A percentile compares a stretch with the other conserved stretches of the same genome.
Evolutionary conservation across 2,888 invertebrate genomes (phyloP).

Genomic region (Opisthograptis luteolata): DNA sequence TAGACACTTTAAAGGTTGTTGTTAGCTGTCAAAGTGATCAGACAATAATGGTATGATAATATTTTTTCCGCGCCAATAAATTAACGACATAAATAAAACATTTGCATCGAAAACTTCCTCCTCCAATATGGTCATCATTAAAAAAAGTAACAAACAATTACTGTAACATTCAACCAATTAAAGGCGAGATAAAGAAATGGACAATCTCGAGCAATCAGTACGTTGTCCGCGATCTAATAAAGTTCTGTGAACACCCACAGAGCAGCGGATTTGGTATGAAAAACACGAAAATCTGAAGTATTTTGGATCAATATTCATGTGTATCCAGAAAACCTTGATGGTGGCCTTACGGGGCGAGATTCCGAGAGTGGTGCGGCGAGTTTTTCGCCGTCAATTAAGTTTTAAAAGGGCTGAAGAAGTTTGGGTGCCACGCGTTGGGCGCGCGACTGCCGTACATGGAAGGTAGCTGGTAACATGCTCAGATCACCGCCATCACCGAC

Average conservation of each 20-base stretch:
- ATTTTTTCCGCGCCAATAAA: slow-evolving; percentile 19
- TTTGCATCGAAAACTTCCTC: slow-evolving; percentile 36
- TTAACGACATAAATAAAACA: slow-evolving; percentile 36
- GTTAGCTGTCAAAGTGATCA: slow-evolving; percentile 2
- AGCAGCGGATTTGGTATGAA: slow-evolving; percentile 36
- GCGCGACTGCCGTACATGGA: slow-evolving; percentile 67
- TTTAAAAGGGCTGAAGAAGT: slow-evolving; percentile 60
- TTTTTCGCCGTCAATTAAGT: slow-evolving; percentile 73
- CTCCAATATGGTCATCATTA: slow-evolving; percentile 41
- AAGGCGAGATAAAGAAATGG: slow-evolving; percentile 19
- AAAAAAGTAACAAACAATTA: slow-evolving; percentile 28
- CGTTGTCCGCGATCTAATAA: slow-evolving; percentile 16
- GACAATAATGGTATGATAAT: slow-evolving; percentile 1
- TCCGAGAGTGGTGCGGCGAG: slow-evolving; percentile 57
- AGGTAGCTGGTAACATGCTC: slow-evolving; percentile 25
- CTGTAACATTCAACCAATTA: slow-evolving; percentile 23
- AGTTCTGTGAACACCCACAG: slow-evolving; percentile 61
- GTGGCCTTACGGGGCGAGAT: slow-evolving; percentile 68
- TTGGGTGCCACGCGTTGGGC: slow-evolving; percentile 69
- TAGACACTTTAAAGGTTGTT: background rate
- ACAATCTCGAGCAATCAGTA: background rate
- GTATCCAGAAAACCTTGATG: slow-evolving; percentile 68
- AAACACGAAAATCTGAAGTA: slow-evolving; percentile 61
- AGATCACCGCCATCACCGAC: background rate
- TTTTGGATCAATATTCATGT: slow-evolving; percentile 71